Conservation (phyloP, 2,797 vertebrate species). For the Todus mexicanus region DNA sequence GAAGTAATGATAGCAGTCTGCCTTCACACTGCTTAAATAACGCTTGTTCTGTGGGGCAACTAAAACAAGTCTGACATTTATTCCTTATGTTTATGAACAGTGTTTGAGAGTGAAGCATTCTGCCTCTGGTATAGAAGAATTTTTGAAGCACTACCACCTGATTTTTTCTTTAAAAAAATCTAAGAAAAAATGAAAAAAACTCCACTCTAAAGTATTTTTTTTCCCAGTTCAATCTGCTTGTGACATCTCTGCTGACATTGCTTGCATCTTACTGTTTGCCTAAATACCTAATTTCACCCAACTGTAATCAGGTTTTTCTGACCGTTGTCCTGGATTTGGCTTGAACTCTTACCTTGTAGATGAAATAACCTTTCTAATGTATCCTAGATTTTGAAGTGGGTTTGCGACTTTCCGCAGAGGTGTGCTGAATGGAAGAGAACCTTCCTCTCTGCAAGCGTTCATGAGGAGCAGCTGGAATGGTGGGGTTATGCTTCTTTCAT, state of each 20-base stretch:
- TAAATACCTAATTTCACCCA: background rate
- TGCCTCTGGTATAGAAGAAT: background rate
- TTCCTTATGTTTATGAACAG: background rate
- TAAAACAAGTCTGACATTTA: background rate
- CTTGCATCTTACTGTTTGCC: background rate
- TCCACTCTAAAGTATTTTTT: background rate
- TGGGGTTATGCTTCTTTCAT: background rate
- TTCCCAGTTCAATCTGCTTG: background rate
- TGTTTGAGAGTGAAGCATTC: background rate
- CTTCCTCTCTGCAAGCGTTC: background rate
- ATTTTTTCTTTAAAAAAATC: background rate
- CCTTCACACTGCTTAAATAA: background rate
- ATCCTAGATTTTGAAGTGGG: background rate
- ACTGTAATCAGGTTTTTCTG: background rate
- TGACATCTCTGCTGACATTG: background rate
- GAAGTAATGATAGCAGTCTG: constrained; percentile 11
- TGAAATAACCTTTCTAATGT: background rate
- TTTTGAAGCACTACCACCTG: background rate
- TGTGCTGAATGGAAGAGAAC: background rate
- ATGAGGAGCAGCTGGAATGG: background rate
- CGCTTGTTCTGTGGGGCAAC: background rate
- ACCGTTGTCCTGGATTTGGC: background rate
- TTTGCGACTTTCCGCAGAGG: background rate
- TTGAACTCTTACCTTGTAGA: background rate
- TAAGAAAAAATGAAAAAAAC: too few relatives aligned